Conservation (phyloP, 2,797 vertebrate genomes). For the Uromys caudimaculatus region DNA sequence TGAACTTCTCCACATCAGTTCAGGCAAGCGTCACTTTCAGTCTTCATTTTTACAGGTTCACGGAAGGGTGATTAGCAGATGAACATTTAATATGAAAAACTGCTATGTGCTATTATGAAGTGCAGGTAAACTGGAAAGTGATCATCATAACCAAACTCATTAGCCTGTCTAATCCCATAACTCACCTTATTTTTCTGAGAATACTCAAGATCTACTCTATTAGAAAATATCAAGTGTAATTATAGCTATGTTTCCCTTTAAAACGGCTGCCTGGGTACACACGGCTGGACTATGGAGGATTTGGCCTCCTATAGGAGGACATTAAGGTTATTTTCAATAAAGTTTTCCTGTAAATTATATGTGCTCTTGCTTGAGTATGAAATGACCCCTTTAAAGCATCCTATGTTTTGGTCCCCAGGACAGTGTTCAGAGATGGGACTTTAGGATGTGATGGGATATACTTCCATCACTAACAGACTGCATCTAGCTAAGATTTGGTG, state of each 20-base stretch:
- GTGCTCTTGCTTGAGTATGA: not conserved
- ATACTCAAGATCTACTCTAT: not conserved
- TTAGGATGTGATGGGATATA: not conserved
- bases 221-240: not conserved
- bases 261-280: not conserved
- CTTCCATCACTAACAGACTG: not conserved
- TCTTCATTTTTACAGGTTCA: not conserved
- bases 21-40: not conserved
- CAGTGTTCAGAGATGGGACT: not conserved
- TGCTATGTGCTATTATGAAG: not conserved
- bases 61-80: not conserved
- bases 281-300: not conserved
- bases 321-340: not conserved
- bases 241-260: not conserved
- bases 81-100: not conserved
- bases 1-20: not conserved
- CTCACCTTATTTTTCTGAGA: not conserved
- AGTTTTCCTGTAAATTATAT: not conserved
- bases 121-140: not conserved
- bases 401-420: not conserved
- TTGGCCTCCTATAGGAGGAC: not conserved
- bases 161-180: not conserved
- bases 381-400: not conserved
- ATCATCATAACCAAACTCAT: not conserved
- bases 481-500: not conserved